Percentiles rank a stretch among this genome's conserved stretches.
Conservation (phyloP, 1,140 invertebrate genomes). For the Drosophila kurseongensis region DNA sequence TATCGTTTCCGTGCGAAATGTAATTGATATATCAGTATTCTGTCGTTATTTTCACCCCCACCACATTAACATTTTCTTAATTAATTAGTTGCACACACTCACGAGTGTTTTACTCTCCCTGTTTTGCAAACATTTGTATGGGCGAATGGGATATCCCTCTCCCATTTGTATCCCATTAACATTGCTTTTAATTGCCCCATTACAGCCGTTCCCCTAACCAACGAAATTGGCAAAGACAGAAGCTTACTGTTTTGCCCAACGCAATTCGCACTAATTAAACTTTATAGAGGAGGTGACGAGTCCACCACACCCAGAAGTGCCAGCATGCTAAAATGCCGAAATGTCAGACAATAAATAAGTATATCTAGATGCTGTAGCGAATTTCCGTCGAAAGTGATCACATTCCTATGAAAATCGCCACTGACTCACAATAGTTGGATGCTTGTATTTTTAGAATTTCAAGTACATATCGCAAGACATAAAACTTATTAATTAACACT, state of each 20-base stretch:
- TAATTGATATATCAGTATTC: constrained; percentile 10
- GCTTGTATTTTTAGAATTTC: neutral
- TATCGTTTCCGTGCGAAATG: neutral
- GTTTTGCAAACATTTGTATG: constrained; percentile 5
- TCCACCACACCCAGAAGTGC: constrained; percentile 15
- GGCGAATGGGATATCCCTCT: neutral
- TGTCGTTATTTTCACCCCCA: neutral
- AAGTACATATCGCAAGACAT: constrained; percentile 4
- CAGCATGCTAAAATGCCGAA: constrained; percentile 4
- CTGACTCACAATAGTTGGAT: constrained; percentile 25
- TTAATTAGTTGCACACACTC: constrained; percentile 23
- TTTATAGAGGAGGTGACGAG: constrained; percentile 17
- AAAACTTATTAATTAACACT: constrained; percentile 42
- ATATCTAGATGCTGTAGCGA: constrained; percentile 34
- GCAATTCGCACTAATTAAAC: constrained; percentile 42
- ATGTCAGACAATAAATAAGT: constrained; percentile 32
- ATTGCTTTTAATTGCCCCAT: constrained; percentile 39
- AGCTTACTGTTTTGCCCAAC: constrained; percentile 42
- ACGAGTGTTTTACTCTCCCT: constrained; percentile 14
- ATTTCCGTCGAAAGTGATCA: constrained; percentile 20
- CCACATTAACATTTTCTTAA: constrained; percentile 2
- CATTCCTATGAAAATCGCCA: constrained; percentile 7
- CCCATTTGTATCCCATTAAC: constrained; percentile 12
- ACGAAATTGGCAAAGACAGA: constrained; percentile 35
- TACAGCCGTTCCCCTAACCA: constrained; percentile 21